Evolutionary conservation across 2,888 invertebrate genomes (phyloP), one percentile per base, ranked within the genome.

Genomic region (Dolichomitus sp.): DNA sequence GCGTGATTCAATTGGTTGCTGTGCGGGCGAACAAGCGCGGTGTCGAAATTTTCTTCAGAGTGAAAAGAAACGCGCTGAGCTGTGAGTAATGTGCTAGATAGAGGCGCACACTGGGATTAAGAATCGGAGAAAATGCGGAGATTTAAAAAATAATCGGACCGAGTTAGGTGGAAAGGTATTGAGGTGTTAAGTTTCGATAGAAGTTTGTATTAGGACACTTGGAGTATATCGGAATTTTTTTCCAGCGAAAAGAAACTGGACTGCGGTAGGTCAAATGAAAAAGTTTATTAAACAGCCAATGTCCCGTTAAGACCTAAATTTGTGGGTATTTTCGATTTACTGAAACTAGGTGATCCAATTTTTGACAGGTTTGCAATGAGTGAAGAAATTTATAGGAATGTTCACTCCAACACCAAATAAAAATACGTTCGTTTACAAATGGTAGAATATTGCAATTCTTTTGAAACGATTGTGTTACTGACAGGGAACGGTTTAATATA

Each of bases 1-100:
- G 40, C 40, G 63, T 19, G 63, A 74, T 63, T 40, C 63, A 52
- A 27, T 52, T 37, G 63, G n/a, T 12, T 6, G 63, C 40, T 27
- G 45, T 11, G 42, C 57, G 45, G 52, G 63, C 40, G 52, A 66
- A 33, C 19, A 14, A 54, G 27, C 30, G 17, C 17, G 33, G 74
- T 74, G 74, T 65, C 74, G 74, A 74, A 74, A 74, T 74, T 52
- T 52, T 65, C 73, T 23, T 63, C 19, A n/a, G 37, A 50, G 30
- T n/a, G 14, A 50, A 66, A 48, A n/a, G 9, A 66, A 48, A n/a
- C 30, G 45, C 48, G 30, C 27, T 12, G 27, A 27, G 17, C 59
- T 59, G 17, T 23, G 17, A 37, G 37, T 30, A 23, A 30, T 27
- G 57, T 50, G 50, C 19, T 52, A 9, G 23, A 52, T 52, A 27